phyloP scores from a whole-genome alignment of 2,888 invertebrate genomes.

The Sussaba pulchella region DNA sequence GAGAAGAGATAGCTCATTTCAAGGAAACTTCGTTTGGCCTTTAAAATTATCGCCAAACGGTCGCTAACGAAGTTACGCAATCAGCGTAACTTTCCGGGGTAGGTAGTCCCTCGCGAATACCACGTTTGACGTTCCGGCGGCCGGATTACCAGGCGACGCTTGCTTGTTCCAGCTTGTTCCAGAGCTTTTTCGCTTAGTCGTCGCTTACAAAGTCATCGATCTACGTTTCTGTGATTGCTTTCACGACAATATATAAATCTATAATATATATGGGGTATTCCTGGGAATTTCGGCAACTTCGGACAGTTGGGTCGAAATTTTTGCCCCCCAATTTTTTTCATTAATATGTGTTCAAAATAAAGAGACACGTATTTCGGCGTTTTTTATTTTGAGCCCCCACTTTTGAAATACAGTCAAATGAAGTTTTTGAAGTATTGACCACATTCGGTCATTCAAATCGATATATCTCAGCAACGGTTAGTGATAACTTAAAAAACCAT shows the following conservation, averaged over 20 bases:
- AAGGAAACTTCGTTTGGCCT: not conserved
- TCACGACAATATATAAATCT: not conserved
- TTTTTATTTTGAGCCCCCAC: too few species aligned
- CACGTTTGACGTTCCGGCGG: not conserved
- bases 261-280: too few species aligned
- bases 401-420: too few species aligned
- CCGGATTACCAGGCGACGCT: not conserved
- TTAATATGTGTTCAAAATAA: too few species aligned
- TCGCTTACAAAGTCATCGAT: not conserved
- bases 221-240: not conserved
- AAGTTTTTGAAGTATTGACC: too few species aligned
- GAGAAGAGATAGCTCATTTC: not conserved
- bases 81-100: not conserved
- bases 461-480: too few species aligned
- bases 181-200: constrained; percentile 10
- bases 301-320: too few species aligned
- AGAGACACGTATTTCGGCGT: too few species aligned
- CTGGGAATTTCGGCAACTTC: too few species aligned
- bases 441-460: too few species aligned
- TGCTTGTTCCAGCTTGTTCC: not conserved
- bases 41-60: not conserved
- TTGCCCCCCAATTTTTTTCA: too few species aligned
- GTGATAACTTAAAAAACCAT: too few species aligned
- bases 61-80: constrained; percentile 24
- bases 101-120: not conserved